Percentiles rank a stretch among this genome's conserved stretches.
phyloP scores from a whole-genome alignment of 2,113 vertebrate species.

The Puffinus mauretanicus region DNA sequence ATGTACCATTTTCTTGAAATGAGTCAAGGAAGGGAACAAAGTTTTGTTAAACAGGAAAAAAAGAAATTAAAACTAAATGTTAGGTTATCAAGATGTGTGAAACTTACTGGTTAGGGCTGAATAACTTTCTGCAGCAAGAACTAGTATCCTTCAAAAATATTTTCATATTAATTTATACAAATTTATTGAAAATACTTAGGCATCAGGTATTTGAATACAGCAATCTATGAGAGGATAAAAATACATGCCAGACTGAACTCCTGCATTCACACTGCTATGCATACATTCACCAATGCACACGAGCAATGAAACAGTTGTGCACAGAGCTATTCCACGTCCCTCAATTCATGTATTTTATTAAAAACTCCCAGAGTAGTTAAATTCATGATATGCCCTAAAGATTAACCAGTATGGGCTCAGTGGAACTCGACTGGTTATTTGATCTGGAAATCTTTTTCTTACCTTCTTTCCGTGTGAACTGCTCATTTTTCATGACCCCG shows the following conservation, averaged over 20 bases:
- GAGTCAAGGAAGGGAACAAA: conserved; percentile 25
- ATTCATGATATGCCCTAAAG: not conserved
- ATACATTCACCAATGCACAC: not conserved
- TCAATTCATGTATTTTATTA: not conserved
- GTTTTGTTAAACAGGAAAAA: not conserved
- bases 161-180: not conserved
- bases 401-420: not conserved
- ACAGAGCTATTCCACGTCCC: not conserved
- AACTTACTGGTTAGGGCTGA: not conserved
- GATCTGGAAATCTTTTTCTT: not conserved
- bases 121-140: conserved; percentile 23
- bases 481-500: accelerated
- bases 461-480: not conserved
- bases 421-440: not conserved
- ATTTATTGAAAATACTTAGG: not conserved
- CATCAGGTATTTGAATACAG: not conserved
- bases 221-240: not conserved
- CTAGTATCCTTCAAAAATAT: conserved; percentile 18
- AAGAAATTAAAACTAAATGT: not conserved
- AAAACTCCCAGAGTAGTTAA: not conserved
- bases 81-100: not conserved
- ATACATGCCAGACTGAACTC: not conserved
- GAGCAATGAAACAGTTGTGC: not conserved
- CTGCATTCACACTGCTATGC: not conserved
- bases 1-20: conserved; percentile 41